phyloP scores from a whole-genome alignment of 2,888 invertebrate genomes.

The Capitulum mitella region DNA sequence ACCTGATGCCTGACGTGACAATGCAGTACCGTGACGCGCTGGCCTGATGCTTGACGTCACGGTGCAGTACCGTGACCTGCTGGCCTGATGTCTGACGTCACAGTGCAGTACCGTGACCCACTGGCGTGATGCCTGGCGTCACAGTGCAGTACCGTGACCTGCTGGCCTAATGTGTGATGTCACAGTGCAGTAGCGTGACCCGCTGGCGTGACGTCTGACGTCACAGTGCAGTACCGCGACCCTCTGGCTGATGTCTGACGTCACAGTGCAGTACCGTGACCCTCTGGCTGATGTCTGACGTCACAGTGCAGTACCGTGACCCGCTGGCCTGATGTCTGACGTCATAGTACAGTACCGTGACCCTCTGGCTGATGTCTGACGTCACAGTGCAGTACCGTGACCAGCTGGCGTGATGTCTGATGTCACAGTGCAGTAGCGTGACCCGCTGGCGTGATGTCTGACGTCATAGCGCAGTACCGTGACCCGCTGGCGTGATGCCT shows the following conservation, averaged over 20 bases:
- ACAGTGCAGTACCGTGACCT: background rate
- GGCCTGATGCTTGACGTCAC: too few relatives aligned
- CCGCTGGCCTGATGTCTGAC: background rate
- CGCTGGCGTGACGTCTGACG: background rate
- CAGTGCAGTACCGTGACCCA: background rate
- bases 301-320: background rate
- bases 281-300: background rate
- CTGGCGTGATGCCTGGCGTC: background rate
- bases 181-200: background rate
- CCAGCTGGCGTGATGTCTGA: too few relatives aligned
- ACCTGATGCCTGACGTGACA: too few relatives aligned
- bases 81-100: background rate
- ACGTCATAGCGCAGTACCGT: too few relatives aligned
- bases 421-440: too few relatives aligned
- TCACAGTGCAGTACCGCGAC: background rate
- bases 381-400: too few relatives aligned
- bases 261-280: constrained; percentile 4
- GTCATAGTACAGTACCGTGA: background rate
- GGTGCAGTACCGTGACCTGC: too few relatives aligned
- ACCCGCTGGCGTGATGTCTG: too few relatives aligned
- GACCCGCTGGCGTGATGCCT: too few relatives aligned
- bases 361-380: too few relatives aligned
- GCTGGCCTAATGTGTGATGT: too few relatives aligned
- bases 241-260: background rate
- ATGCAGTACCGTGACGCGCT: too few relatives aligned